A percentile compares a stretch with the other conserved stretches of the same genome.
Evolutionary conservation across 2,797 vertebrate species (phyloP).

Genomic region (Gymnopithys bicolor): DNA sequence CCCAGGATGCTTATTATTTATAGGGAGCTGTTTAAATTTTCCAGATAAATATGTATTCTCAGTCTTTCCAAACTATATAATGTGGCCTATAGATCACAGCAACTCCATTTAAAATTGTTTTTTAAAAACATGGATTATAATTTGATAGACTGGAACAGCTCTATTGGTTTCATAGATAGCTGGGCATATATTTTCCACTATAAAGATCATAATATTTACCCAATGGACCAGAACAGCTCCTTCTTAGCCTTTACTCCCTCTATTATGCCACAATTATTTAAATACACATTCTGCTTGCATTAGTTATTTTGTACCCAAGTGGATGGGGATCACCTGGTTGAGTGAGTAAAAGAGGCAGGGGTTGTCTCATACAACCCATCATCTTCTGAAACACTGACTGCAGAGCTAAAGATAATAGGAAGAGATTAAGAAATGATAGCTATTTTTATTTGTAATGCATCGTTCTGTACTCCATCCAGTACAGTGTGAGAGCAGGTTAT

Average conservation of each 20-base stretch:
- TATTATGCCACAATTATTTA: constrained; percentile 65
- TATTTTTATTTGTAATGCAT: constrained; percentile 49
- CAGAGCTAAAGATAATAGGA: constrained; percentile 8
- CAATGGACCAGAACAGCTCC: constrained; percentile 68
- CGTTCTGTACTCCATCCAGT: neutral
- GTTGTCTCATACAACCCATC: constrained; percentile 6
- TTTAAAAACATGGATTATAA: constrained; percentile 47
- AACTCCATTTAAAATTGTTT: constrained; percentile 39
- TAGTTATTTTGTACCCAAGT: constrained; percentile 37
- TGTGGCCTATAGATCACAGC: constrained; percentile 30
- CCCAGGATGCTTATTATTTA: neutral
- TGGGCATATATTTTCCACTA: constrained; percentile 60
- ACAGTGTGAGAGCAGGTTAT: constrained; percentile 22
- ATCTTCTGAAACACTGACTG: neutral
- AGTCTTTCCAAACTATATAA: constrained; percentile 28
- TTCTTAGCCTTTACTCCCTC: constrained; percentile 65
- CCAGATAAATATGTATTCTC: constrained; percentile 17
- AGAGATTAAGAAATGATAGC: neutral
- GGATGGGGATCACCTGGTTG: neutral
- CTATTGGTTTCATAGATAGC: constrained; percentile 60
- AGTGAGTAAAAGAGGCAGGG: neutral
- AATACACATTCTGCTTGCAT: constrained; percentile 34
- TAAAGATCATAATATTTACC: constrained; percentile 64
- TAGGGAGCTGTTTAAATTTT: constrained; percentile 11
- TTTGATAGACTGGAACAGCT: constrained; percentile 57